Evolutionary conservation across 2,888 invertebrate species (phyloP).

Genomic region (Anthoptus insignis): DNA sequence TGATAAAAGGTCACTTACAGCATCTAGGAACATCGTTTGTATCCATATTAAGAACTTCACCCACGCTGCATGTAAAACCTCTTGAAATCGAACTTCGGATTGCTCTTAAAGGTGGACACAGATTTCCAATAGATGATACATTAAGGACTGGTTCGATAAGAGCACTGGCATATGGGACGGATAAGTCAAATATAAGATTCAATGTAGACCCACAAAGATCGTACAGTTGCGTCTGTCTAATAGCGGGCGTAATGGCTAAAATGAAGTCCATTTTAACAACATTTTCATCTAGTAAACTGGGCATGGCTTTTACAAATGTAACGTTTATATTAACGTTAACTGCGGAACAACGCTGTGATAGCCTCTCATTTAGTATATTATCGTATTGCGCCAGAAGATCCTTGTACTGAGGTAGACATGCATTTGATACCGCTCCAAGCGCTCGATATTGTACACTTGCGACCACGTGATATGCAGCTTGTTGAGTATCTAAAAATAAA

Average conservation of each 20-base stretch:
- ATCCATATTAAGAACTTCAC: conserved; percentile 98
- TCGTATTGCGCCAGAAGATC: conserved; percentile 94
- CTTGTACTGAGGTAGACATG: conserved; percentile 95
- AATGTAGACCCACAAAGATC: conserved; percentile 98
- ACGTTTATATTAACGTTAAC: conserved; percentile 98
- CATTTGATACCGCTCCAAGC: conserved; percentile 95
- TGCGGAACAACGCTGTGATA: conserved; percentile 97
- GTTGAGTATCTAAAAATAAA: conserved; percentile 91
- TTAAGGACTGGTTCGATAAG: conserved; percentile 96
- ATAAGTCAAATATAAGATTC: conserved; percentile 97
- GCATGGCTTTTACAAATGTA: conserved; percentile 94
- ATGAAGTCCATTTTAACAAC: conserved; percentile 97
- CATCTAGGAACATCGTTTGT: conserved; percentile 97
- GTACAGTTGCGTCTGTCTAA: conserved; percentile 96
- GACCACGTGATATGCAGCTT: conserved; percentile 97
- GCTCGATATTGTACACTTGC: conserved; percentile 95
- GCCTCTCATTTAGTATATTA: conserved; percentile 91
- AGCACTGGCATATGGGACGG: conserved; percentile 96
- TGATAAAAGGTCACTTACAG: conserved; percentile 88
- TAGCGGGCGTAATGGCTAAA: conserved; percentile 94
- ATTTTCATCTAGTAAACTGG: conserved; percentile 94
- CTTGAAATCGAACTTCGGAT: conserved; percentile 94
- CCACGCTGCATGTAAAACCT: conserved; percentile 97
- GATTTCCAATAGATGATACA: conserved; percentile 96
- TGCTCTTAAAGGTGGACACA: conserved; percentile 97